Percentiles rank a stretch among this genome's conserved stretches.
phyloP scores from a whole-genome alignment of 2,888 invertebrate genomes.

The Ophioninae sp. region DNA sequence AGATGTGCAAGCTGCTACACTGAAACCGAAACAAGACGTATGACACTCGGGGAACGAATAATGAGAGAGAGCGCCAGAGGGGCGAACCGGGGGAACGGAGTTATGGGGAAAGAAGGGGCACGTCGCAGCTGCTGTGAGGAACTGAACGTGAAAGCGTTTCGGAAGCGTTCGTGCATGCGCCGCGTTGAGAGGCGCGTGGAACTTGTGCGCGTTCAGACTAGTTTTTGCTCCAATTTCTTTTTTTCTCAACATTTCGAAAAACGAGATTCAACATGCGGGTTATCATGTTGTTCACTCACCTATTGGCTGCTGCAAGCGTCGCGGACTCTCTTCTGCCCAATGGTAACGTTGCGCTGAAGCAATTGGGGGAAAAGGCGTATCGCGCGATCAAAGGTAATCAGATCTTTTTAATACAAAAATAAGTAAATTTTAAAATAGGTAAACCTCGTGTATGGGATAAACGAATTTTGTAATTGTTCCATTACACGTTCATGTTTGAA shows the following conservation, averaged over 20 bases:
- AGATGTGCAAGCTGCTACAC: neutral
- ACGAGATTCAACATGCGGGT: conserved; percentile 7
- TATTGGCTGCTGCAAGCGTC: conserved; percentile 29
- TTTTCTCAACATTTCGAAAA: conserved; percentile 11
- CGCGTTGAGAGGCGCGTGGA: conserved; percentile 17
- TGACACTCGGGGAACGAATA: conserved; percentile 14
- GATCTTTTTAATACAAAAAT: conserved; percentile 24
- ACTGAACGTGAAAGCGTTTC: conserved; percentile 29
- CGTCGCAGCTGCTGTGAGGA: conserved; percentile 31
- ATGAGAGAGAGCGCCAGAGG: conserved; percentile 8
- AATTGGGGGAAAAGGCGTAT: conserved; percentile 75
- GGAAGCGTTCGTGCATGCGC: conserved; percentile 10
- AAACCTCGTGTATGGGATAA: neutral
- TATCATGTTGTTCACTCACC: conserved; percentile 46
- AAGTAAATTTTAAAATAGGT: conserved; percentile 1
- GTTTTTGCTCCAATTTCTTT: neutral
- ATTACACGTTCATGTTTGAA: too few species aligned
- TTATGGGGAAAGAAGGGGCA: neutral
- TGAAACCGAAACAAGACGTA: conserved; percentile 27
- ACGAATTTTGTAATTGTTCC: too few species aligned
- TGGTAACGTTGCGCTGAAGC: conserved; percentile 66
- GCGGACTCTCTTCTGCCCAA: conserved; percentile 52
- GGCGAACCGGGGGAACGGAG: neutral
- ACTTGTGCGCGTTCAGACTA: neutral
- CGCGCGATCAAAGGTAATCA: conserved; percentile 70